A percentile compares a stretch with the other conserved stretches of the same genome.
Conservation (phyloP, 2,888 invertebrate genomes). For the Leucozona laternaria region DNA sequence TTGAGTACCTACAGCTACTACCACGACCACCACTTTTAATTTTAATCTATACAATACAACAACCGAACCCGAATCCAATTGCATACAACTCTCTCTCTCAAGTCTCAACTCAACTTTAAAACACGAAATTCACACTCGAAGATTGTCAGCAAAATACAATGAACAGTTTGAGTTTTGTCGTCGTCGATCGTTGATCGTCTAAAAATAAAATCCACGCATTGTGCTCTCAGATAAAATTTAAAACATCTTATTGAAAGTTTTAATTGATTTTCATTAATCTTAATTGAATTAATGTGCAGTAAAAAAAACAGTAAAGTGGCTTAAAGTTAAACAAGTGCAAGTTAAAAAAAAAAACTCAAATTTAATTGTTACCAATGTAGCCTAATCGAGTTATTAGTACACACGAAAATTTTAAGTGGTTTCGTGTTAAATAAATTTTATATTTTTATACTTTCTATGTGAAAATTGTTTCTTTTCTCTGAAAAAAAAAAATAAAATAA, state of each 20-base stretch:
- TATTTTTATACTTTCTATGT: constrained; percentile 53
- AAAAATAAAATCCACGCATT: constrained; percentile 70
- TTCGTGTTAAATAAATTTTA: constrained; percentile 65
- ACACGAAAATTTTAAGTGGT: constrained; percentile 67
- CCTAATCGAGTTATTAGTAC: constrained; percentile 62
- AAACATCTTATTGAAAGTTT: constrained; percentile 18
- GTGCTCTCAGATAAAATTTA: constrained; percentile 51
- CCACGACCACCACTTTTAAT: constrained; percentile 1
- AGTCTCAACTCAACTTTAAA: constrained; percentile 52
- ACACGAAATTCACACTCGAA: constrained; percentile 53
- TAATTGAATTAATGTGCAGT: constrained; percentile 14
- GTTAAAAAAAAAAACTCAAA: constrained; percentile 36
- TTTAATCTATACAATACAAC: constrained; percentile 84
- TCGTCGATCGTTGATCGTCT: constrained; percentile 75
- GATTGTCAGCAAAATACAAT: constrained; percentile 57
- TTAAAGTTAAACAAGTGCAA: constrained; percentile 48
- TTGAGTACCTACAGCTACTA: constrained; percentile 1
- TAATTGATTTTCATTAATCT: constrained; percentile 16
- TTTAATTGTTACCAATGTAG: constrained; percentile 69
- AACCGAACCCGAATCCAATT: no score
- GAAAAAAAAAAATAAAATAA: neutral
- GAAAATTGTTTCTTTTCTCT: constrained; percentile 30
- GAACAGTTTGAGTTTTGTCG: constrained; percentile 74
- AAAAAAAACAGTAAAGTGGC: neutral
- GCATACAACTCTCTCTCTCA: constrained; percentile 37